Percentiles rank a stretch among this genome's conserved stretches.
These are phyloP conservation scores for Sciurus carolinensis DNA, from an alignment of 2,797 vertebrate species.

Conservation along the genomic window DNA sequence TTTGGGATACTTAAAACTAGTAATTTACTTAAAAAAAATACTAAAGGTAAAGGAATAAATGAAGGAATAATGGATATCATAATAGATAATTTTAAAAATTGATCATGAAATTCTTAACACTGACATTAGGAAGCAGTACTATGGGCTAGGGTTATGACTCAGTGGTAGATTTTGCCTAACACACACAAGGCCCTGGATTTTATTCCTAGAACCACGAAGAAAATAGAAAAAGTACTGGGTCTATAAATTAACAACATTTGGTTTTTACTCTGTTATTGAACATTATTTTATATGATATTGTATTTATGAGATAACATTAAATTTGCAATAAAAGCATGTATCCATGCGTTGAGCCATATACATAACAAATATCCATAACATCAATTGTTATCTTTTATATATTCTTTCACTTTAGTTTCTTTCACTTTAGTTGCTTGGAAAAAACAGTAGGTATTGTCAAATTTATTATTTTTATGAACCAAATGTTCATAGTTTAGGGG, in stretches of 20 bases:
- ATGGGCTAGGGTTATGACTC: too few relatives aligned
- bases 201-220: too few relatives aligned
- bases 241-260: neutral
- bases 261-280: neutral
- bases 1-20: neutral
- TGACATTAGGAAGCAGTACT: neutral
- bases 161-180: too few relatives aligned
- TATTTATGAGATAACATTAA: neutral
- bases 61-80: neutral
- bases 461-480: constrained; percentile 15
- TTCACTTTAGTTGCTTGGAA: neutral
- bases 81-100: constrained; percentile 1
- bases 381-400: neutral
- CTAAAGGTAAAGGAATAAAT: neutral
- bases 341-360: neutral
- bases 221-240: neutral
- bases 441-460: neutral
- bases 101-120: neutral
- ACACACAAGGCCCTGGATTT: too few relatives aligned
- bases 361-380: neutral
- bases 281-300: neutral
- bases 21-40: neutral
- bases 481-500: constrained; percentile 16
- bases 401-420: constrained; percentile 24
- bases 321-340: constrained; percentile 1